Base-by-base conservation (phyloP, 2,113 vertebrate genomes). In the Pedetes capensis region DNA sequence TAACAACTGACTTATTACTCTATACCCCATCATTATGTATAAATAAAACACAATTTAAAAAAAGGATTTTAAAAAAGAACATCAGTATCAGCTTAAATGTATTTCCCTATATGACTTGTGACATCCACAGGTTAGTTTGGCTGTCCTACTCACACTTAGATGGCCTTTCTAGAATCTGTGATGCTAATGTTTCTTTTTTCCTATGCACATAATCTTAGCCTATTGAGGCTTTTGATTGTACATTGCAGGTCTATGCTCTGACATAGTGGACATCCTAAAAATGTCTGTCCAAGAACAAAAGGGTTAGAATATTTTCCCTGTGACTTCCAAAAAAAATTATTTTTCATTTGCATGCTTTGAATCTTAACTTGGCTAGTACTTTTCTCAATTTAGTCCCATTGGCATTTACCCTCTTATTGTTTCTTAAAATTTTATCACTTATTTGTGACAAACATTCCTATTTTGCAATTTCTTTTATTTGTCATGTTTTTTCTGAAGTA, bases 321-420 rank as follows among this genome's bases (percentile, higher is more conserved):
- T 68, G 25, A 59, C 64, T 71, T 29, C 25, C 16, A 42, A 69
- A 68, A 69, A 68, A 32, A 23, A 13, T 44, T 5, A 9, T 34
- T 53, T 44, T 91, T 51, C 5, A 39, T 29, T 78, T 55, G 7
- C 2, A 42, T 37, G 4, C 7, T 59, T 79, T 61, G 8, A 63
- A 39, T 61, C 2, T 2, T 44, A 59, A 22, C 6, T 66, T 92
- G 18, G 2, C 6, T 49, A 27, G 39, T 18, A 51, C 0, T 68
- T 66, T 87, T 79, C 17, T 87, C 37, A 63, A 25, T 27, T 4
- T 18, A 53, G 44, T 71, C 32, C 69, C 49, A 17, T 39, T 80
- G 86, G 5, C 6, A 76, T 2, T 7, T 51, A 0, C 9, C 23
- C 6, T 64, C 0, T 1, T 59, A 23, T 7, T 25, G 9, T 61